phyloP scores from a whole-genome alignment of 1,140 invertebrate species.

The Asbolus verrucosus region DNA sequence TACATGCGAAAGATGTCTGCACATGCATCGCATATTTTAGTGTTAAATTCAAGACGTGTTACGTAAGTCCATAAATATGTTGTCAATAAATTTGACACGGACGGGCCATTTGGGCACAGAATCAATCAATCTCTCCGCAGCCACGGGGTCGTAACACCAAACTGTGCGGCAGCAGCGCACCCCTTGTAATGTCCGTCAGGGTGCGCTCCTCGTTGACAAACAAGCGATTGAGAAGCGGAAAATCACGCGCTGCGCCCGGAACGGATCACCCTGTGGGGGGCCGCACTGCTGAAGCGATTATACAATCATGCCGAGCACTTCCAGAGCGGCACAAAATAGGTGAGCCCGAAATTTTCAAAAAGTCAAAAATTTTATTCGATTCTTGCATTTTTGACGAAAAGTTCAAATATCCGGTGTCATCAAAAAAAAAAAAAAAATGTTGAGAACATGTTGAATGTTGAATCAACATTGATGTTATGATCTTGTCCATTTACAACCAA shows the following conservation, averaged over 20 bases:
- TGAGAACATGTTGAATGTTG: too few relatives aligned
- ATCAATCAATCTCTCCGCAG: constrained; percentile 34
- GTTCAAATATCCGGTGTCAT: too few relatives aligned
- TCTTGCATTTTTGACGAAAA: too few relatives aligned
- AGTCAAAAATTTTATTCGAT: too few relatives aligned
- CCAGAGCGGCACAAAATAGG: background rate
- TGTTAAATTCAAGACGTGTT: too few relatives aligned
- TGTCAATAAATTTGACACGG: constrained; percentile 45
- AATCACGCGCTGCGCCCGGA: constrained; percentile 54
- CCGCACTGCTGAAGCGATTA: constrained; percentile 47
- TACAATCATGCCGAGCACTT: constrained; percentile 6
- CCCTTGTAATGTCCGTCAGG: constrained; percentile 53
- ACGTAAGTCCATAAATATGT: constrained; percentile 44
- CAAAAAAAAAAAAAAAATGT: too few relatives aligned
- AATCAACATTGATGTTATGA: too few relatives aligned
- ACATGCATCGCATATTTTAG: background rate
- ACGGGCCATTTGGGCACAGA: constrained; percentile 44
- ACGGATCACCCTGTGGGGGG: constrained; percentile 50
- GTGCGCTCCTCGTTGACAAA: constrained; percentile 54
- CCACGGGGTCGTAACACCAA: constrained; percentile 5
- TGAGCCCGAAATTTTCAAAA: background rate
- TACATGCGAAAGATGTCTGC: too few relatives aligned
- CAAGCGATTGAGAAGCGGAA: constrained; percentile 57
- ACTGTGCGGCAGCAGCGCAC: constrained; percentile 16
- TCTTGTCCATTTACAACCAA: too few relatives aligned